Evolutionary conservation across 2,113 vertebrate genomes (phyloP).

Genomic region (Pogonocichla stellata): DNA sequence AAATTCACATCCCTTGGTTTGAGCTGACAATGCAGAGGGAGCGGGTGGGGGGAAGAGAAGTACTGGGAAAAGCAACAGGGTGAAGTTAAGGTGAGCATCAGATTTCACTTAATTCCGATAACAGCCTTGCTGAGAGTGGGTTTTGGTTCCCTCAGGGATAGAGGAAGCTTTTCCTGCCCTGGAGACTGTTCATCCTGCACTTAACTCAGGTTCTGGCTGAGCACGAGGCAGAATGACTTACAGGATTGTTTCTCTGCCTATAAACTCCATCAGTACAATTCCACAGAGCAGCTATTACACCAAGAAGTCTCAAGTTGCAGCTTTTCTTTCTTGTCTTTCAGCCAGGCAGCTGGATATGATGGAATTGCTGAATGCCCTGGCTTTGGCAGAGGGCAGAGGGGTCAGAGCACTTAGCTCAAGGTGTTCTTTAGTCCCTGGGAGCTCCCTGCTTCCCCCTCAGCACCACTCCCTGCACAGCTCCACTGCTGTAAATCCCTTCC

Average conservation of each 20-base stretch:
- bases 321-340: conserved; percentile 3
- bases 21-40: background rate
- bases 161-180: background rate
- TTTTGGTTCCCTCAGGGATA: background rate
- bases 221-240: conserved; percentile 46
- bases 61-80: conserved; percentile 5
- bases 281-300: conserved; percentile 30
- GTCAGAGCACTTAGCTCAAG: conserved; percentile 8
- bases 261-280: conserved; percentile 53
- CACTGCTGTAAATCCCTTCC: background rate
- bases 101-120: conserved; percentile 23
- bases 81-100: background rate
- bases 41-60: background rate
- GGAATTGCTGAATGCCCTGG: conserved; percentile 12
- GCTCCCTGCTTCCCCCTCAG: background rate
- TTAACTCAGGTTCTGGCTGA: conserved; percentile 53
- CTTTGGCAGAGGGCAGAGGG: conserved; percentile 21
- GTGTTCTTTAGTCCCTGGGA: background rate
- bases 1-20: background rate
- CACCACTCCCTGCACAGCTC: background rate
- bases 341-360: conserved; percentile 18
- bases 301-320: conserved; percentile 40
- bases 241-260: conserved; percentile 43
- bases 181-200: conserved; percentile 36
- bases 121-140: background rate